Evolutionary conservation across 2,113 vertebrate genomes (phyloP).

Genomic region (Apistogramma diplotaenia): DNA sequence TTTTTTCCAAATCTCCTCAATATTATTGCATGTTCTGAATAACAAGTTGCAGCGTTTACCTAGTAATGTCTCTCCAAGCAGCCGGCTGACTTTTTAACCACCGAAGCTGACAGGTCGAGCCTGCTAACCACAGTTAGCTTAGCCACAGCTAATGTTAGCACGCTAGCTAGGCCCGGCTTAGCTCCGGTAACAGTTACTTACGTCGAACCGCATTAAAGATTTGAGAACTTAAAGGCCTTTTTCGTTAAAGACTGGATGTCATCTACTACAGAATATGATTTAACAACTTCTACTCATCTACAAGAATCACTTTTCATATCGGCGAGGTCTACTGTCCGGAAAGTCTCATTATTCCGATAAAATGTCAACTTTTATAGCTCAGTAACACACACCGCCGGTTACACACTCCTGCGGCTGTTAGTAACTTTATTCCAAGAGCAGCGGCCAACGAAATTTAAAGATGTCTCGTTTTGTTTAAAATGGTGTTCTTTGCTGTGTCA

Average conservation of each 20-base stretch:
- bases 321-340: neutral
- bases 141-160: slow-evolving; percentile 39
- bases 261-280: accelerated
- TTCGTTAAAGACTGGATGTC: accelerated
- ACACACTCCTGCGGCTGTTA: neutral
- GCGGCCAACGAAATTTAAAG: neutral
- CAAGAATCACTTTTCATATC: neutral
- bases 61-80: neutral
- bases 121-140: slow-evolving; percentile 44
- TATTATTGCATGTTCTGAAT: neutral
- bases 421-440: slow-evolving; percentile 26
- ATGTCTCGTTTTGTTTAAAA: neutral
- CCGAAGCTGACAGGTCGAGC: slow-evolving; percentile 21
- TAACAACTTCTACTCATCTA: accelerated
- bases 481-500: accelerated
- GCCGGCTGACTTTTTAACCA: neutral
- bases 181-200: neutral
- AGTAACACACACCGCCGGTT: neutral
- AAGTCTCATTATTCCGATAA: neutral
- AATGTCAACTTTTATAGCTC: neutral
- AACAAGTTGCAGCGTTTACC: neutral
- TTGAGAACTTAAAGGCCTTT: neutral
- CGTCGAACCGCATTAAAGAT: neutral
- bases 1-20: neutral
- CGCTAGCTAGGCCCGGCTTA: slow-evolving; percentile 45